phyloP scores from a whole-genome alignment of 2,113 vertebrate genomes.

The Cyanoliseus patagonus region DNA sequence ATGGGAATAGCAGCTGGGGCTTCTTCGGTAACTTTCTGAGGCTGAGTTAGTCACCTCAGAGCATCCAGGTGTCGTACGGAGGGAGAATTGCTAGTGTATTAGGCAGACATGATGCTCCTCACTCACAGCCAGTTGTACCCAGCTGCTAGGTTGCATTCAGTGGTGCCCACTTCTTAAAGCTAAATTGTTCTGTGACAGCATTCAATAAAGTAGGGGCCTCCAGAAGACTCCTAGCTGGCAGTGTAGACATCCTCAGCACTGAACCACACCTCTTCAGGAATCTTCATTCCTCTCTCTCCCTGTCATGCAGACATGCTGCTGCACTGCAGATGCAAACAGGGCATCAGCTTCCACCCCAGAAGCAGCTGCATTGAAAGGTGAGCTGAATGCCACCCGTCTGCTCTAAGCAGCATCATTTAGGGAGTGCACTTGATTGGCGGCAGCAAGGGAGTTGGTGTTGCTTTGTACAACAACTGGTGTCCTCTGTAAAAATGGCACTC shows the following conservation, averaged over 20 bases:
- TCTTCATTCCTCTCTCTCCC: background rate
- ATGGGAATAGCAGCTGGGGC: background rate
- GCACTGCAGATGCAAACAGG: background rate
- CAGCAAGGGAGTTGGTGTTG: background rate
- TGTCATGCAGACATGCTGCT: background rate
- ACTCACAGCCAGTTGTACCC: background rate
- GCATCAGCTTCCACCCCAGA: background rate
- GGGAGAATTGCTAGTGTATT: background rate
- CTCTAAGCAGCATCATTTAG: background rate
- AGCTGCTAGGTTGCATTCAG: background rate
- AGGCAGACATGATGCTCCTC: background rate
- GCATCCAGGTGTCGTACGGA: accelerated
- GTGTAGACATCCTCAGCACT: background rate
- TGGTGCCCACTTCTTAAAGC: background rate
- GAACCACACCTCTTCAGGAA: background rate
- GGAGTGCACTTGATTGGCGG: accelerated
- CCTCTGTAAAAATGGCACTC: background rate
- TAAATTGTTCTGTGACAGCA: background rate
- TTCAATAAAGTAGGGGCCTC: background rate
- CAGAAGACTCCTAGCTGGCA: background rate
- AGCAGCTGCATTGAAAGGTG: background rate
- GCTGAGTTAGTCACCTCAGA: background rate
- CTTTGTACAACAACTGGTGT: background rate
- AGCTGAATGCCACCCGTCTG: background rate
- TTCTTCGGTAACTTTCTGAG: background rate